Conservation (phyloP, 2,888 invertebrate genomes). For the Lithophane socia region DNA sequence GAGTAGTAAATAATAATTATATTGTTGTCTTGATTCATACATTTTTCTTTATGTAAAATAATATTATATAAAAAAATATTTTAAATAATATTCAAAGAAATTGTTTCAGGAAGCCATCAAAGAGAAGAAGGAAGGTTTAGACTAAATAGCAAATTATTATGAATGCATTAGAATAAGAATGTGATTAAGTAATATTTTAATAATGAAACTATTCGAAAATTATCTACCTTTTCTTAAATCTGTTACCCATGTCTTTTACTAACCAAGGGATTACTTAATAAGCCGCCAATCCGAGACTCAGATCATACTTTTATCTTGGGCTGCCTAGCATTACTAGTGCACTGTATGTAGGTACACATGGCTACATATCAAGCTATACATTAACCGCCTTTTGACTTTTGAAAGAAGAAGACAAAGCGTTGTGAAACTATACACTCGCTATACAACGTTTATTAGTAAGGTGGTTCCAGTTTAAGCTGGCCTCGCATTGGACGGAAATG, state of each 20-base stretch:
- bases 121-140: conserved; percentile 96
- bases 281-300: not conserved
- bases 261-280: not conserved
- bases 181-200: conserved; percentile 34
- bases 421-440: no score
- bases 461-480: no score
- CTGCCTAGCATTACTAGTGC: no score
- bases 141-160: conserved; percentile 83
- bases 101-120: conserved; percentile 95
- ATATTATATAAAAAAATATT: not conserved
- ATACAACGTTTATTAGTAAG: no score
- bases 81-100: not conserved
- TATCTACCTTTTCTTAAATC: not conserved
- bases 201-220: not conserved
- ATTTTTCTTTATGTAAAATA: not conserved
- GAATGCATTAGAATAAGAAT: conserved; percentile 18
- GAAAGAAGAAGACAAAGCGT: no score
- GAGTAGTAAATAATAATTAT: not conserved
- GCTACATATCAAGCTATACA: no score
- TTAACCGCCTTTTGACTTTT: no score
- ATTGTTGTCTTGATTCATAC: not conserved
- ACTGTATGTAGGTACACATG: no score
- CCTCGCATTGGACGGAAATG: no score
- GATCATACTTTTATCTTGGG: not conserved
- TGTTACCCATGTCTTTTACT: not conserved